Evolutionary conservation across 2,113 vertebrate species (phyloP).

Genomic region (Terrapene triunguis): DNA sequence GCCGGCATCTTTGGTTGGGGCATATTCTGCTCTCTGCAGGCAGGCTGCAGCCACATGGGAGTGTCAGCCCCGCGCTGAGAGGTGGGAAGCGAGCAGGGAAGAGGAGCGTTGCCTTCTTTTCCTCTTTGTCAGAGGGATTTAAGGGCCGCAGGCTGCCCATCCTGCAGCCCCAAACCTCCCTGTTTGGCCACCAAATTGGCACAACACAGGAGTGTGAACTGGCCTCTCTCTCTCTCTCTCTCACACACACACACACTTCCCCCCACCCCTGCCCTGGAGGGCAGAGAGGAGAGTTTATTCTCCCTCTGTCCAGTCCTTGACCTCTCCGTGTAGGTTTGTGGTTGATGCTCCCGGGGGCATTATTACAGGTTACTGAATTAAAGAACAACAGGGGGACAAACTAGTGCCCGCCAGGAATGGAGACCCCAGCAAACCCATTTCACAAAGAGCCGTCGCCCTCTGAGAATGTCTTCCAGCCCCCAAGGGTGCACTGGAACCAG

Average conservation of each 20-base stretch:
- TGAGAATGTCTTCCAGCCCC: not conserved
- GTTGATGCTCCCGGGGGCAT: not conserved
- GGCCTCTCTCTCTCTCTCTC: too few species aligned
- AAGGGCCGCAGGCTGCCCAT: too few species aligned
- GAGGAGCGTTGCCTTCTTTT: too few species aligned
- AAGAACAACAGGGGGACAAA: accelerated
- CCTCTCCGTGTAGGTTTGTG: not conserved
- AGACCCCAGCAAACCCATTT: not conserved
- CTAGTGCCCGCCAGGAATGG: not conserved
- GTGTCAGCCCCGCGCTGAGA: not conserved
- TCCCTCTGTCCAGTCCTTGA: not conserved
- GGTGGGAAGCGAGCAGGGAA: not conserved
- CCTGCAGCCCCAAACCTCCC: too few species aligned
- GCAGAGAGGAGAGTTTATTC: not conserved
- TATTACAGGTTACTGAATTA: not conserved
- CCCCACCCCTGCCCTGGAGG: too few species aligned
- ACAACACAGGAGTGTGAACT: too few species aligned
- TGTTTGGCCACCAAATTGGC: too few species aligned
- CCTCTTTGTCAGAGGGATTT: too few species aligned
- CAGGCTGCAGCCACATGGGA: not conserved
- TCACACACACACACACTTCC: not conserved
- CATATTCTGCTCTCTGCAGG: not conserved
- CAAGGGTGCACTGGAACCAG: accelerated
- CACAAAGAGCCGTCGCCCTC: not conserved
- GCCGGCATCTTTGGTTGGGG: not conserved